phyloP scores from a whole-genome alignment of 1,140 invertebrate species.

The Hylyphantes graminicola region DNA sequence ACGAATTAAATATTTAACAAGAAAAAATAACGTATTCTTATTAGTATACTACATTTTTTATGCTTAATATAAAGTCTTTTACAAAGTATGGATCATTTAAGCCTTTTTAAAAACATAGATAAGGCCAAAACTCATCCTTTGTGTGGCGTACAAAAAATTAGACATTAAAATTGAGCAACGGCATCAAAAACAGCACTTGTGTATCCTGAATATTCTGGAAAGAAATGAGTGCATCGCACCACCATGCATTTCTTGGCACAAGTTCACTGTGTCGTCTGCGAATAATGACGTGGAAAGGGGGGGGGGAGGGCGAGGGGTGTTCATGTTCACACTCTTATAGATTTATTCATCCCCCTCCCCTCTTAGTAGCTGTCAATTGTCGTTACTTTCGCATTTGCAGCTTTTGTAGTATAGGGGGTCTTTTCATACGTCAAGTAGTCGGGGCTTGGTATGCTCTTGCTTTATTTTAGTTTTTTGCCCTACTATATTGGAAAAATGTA shows the following conservation, averaged over 20 bases:
- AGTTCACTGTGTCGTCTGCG: background rate
- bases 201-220: too few species aligned
- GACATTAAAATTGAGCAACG: too few species aligned
- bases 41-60: too few species aligned
- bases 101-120: too few species aligned
- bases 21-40: too few species aligned
- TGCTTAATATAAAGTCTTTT: too few species aligned
- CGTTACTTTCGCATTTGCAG: slow-evolving; percentile 50
- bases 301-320: background rate
- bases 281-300: slow-evolving; percentile 14
- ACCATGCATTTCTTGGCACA: background rate
- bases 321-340: slow-evolving; percentile 21
- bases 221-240: too few species aligned
- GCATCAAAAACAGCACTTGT: too few species aligned
- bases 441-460: background rate
- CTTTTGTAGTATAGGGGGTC: background rate
- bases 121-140: too few species aligned
- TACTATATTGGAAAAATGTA: background rate
- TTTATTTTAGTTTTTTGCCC: slow-evolving; percentile 18
- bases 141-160: too few species aligned
- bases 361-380: slow-evolving; percentile 49
- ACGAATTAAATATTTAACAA: too few species aligned
- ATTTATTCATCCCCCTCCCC: slow-evolving; percentile 10
- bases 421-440: slow-evolving; percentile 33
- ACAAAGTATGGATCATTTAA: too few species aligned